Conservation (phyloP, 1,140 invertebrate species). For the Lepidurus apus region DNA sequence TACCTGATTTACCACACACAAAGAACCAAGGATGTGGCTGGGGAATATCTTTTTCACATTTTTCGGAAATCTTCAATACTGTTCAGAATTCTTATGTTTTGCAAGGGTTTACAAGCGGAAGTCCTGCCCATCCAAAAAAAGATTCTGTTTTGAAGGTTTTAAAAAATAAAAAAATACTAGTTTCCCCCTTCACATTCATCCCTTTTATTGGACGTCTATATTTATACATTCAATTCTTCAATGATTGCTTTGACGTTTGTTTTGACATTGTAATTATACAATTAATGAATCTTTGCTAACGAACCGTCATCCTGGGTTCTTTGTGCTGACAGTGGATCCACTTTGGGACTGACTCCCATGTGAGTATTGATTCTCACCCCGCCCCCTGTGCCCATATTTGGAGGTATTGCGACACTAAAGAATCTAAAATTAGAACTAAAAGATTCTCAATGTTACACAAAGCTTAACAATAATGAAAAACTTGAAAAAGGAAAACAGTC, state of each 20-base stretch:
- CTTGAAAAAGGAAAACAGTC: too few relatives aligned
- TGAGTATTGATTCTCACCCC: constrained; percentile 30
- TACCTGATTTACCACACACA: not conserved
- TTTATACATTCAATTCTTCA: not conserved
- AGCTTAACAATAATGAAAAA: too few relatives aligned
- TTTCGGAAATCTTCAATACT: not conserved
- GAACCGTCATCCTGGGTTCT: constrained; percentile 30
- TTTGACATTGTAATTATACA: constrained; percentile 25
- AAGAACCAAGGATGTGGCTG: constrained; percentile 31
- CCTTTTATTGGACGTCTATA: constrained; percentile 20
- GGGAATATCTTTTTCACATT: constrained; percentile 16
- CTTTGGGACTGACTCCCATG: constrained; percentile 34
- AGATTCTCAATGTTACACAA: too few relatives aligned
- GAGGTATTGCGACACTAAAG: not conserved
- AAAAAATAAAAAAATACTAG: not conserved
- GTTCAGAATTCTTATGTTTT: not conserved
- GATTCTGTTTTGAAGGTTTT: not conserved
- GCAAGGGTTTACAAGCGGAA: constrained; percentile 32
- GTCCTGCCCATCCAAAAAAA: not conserved
- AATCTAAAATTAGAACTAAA: not conserved
- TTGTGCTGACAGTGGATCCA: constrained; percentile 33
- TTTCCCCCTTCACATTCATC: constrained; percentile 14
- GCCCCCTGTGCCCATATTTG: not conserved
- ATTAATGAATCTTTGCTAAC: constrained; percentile 24
- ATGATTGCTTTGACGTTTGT: constrained; percentile 23